Base-by-base conservation (phyloP, 2,888 invertebrate species). In the Eilema sororculum region DNA sequence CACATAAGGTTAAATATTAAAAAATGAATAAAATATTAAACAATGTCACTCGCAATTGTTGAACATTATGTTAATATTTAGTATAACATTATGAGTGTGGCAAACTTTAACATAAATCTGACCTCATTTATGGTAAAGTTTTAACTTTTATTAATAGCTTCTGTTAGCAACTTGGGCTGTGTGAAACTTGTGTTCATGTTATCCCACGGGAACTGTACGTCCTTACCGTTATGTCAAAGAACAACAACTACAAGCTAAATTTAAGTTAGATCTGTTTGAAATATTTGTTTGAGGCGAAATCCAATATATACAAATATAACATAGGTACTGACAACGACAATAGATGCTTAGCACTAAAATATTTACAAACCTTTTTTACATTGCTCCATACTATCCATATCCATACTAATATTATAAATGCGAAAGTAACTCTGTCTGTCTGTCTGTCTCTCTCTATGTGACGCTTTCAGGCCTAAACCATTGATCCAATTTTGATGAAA, bases 241-340 rank as follows among this genome's bases (percentile, higher is more conserved):
- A 25, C 52, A 52, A 52, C 52, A 72, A 67, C 71, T 72, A 69
- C 67, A 73, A 80, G 73, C 78, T 70, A 78, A 80, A 78, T 79
- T 80, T 72, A 68, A 73, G 73, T 75, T 75, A 65, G 75, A 79
- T 78, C 69, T 80, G 71, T 79, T 78, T 78, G 62, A 67, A 79
- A 79, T 69, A 62, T 72, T 68, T 62, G n/a, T 52, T 52, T n/a
- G n/a, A 52, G 8, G 20, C n/a, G 9, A 52, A 52, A n/a, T n/a
- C n/a, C n/a, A 52, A n/a, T 52, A 9, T 52, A 0, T 46, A 20
- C 16, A 16, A 16, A 5, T 52, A 16, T 41, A 41, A 4, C 16
- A n/a, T 5, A 52, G 8, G 20, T 46, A 46, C 20, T 20, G 6
- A 20, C n/a, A 52, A 52, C n/a, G 2, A n/a, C n/a, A n/a, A 52